Evolutionary conservation across 2,113 vertebrate genomes (phyloP), one percentile per base, ranked within the genome.

Genomic region (Uropsilus gracilis): DNA sequence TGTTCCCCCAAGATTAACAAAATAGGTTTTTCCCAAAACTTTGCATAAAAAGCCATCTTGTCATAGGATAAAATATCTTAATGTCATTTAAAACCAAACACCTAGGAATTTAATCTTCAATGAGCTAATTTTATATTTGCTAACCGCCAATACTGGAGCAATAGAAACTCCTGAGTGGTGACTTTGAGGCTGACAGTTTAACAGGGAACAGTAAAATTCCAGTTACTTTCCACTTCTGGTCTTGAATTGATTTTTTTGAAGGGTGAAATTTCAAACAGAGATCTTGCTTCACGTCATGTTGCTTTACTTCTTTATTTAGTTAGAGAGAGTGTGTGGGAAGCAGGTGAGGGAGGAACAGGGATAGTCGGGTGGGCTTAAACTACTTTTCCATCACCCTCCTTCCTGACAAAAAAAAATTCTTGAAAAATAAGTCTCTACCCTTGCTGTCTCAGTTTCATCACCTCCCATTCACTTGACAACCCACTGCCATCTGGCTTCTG

Each of bases 401-500:
- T 59, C 80, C 39, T 92, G 69, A 93, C 26, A 80, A n/a, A 84
- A 84, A 86, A 86, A 86, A 55, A 90, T 75, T 48, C 87, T 59
- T 86, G 75, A 95, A 92, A 77, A 96, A 86, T 37, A 6, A 42
- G 77, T 87, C 77, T 94, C 86, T 80, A 30, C 89, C 86, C 64
- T 84, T n/a, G 46, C 89, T 63, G 94, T 78, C 83, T 93, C 89
- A 18, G 30, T 85, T 91, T 94, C 61, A 57, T 90, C 90, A 88
- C 94, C 95, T 95, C 94, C 95, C 91, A 92, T 96, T 97, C 93
- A 89, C 80, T 86, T 71, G 53, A 44, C 94, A 91, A 2, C 96
- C 94, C 93, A 96, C 96, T 5, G 20, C 96, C 96, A 97, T 96
- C 95, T 97, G 97, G 89, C 89, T 72, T 46, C 44, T 75, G 55